Percentiles rank a stretch among this genome's conserved stretches.
Evolutionary conservation across 2,797 vertebrate species (phyloP).

Genomic region (Potorous gilbertii): DNA sequence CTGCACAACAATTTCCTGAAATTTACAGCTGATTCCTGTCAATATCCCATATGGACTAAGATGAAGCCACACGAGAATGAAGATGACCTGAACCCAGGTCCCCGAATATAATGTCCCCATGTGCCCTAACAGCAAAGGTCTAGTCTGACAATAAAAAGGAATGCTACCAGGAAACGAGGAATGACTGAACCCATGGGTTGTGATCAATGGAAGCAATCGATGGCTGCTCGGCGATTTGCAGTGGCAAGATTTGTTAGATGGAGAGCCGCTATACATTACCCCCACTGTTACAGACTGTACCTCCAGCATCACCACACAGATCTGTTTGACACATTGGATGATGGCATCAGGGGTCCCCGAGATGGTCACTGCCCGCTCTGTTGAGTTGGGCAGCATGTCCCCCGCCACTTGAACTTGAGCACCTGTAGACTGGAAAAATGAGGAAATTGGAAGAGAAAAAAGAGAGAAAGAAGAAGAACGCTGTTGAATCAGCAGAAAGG

Average conservation of each 20-base stretch:
- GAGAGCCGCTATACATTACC: constrained; percentile 80
- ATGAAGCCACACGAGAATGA: neutral
- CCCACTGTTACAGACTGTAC: constrained; percentile 86
- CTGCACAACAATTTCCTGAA: neutral
- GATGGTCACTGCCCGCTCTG: constrained; percentile 98
- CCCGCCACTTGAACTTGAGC: constrained; percentile 98
- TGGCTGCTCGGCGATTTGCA: constrained; percentile 65
- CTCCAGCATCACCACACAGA: constrained; percentile 99
- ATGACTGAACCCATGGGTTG: neutral
- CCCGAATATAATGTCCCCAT: neutral
- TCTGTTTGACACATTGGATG: constrained; percentile 98
- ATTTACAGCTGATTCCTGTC: neutral
- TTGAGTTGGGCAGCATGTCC: constrained; percentile 98
- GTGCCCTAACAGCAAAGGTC: neutral
- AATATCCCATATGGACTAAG: neutral
- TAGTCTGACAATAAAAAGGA: neutral
- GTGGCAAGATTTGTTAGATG: constrained; percentile 9
- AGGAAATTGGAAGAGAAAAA: neutral
- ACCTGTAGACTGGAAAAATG: constrained; percentile 92
- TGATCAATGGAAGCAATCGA: constrained; percentile 58
- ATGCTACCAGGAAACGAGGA: constrained; percentile 66
- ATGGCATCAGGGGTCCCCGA: constrained; percentile 98
- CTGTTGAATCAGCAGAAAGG: constrained; percentile 1
- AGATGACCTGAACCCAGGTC: neutral
- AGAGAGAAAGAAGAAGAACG: constrained; percentile 56